These are phyloP conservation scores for Cololabis saira DNA, from an alignment of 2,113 vertebrate species.

Conservation along the genomic window DNA sequence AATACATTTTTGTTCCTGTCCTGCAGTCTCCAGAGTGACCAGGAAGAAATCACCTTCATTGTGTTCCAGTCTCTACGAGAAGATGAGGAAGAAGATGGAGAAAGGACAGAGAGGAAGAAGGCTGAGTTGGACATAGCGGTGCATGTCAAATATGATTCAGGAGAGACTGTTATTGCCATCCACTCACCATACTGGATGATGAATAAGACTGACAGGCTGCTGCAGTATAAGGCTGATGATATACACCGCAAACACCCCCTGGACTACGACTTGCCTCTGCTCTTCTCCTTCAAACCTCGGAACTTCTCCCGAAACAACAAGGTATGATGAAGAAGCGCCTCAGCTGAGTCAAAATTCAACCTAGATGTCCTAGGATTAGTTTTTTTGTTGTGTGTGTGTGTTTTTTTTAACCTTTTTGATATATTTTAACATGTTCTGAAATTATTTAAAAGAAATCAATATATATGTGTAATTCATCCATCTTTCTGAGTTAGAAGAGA, in stretches of 20 bases:
- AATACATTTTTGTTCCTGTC: slow-evolving; percentile 9
- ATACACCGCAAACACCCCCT: slow-evolving; percentile 95
- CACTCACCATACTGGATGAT: slow-evolving; percentile 98
- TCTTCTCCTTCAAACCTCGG: slow-evolving; percentile 96
- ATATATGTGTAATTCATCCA: too few relatives aligned
- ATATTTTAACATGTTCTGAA: too few relatives aligned
- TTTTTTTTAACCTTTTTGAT: too few relatives aligned
- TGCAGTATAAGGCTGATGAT: slow-evolving; percentile 97
- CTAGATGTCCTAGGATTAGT: too few relatives aligned
- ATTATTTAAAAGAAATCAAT: too few relatives aligned
- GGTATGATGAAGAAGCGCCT: slow-evolving; percentile 70
- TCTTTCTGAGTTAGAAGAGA: too few relatives aligned
- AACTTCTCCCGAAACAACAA: slow-evolving; percentile 95
- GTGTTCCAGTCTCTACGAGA: slow-evolving; percentile 84
- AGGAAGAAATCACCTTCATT: slow-evolving; percentile 93
- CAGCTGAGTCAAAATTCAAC: too few relatives aligned
- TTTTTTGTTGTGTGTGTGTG: too few relatives aligned
- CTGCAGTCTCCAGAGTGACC: slow-evolving; percentile 78
- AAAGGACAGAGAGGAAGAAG: slow-evolving; percentile 56
- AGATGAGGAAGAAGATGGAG: slow-evolving; percentile 64
- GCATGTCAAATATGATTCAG: slow-evolving; percentile 87
- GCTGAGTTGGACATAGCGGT: slow-evolving; percentile 92
- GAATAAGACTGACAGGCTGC: slow-evolving; percentile 92
- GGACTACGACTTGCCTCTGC: slow-evolving; percentile 91
- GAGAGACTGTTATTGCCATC: slow-evolving; percentile 87